phyloP scores from a whole-genome alignment of 2,113 vertebrate genomes.

The Plotosus lineatus region DNA sequence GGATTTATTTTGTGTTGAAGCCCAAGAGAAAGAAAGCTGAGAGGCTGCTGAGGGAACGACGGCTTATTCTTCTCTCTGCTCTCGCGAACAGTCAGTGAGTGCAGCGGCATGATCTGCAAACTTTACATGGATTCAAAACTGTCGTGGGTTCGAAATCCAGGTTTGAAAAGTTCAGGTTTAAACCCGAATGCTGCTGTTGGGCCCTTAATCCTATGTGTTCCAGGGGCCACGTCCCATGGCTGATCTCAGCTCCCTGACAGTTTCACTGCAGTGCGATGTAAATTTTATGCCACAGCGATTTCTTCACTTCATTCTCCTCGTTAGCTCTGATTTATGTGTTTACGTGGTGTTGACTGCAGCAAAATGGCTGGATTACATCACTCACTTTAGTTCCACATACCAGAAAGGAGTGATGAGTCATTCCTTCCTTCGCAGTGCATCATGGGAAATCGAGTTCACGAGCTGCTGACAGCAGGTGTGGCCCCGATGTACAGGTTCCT shows the following conservation, averaged over 20 bases:
- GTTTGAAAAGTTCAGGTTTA: background rate
- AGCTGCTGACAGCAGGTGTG: constrained; percentile 46
- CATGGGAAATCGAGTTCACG: constrained; percentile 30
- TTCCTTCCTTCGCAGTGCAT: constrained; percentile 5
- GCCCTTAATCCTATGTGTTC: background rate
- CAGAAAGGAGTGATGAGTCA: constrained; percentile 35
- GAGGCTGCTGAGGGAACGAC: background rate
- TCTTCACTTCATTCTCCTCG: no score
- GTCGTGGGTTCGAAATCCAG: background rate
- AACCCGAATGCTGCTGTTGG: background rate
- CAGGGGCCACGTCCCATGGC: background rate
- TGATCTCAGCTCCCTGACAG: background rate
- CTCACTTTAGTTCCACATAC: constrained; percentile 12
- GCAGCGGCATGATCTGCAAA: background rate
- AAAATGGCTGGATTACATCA: constrained; percentile 43
- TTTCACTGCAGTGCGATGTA: background rate
- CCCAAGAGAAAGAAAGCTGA: background rate
- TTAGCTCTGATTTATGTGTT: constrained; percentile 21
- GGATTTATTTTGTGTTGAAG: no score
- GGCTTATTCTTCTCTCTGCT: background rate
- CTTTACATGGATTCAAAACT: background rate
- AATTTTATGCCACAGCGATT: background rate
- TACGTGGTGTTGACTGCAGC: background rate
- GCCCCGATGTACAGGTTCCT: constrained; percentile 62
- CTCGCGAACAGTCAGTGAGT: background rate